A percentile compares a stretch with the other conserved stretches of the same genome.
phyloP scores from a whole-genome alignment of 2,113 vertebrate species.

The Puma concolor region DNA sequence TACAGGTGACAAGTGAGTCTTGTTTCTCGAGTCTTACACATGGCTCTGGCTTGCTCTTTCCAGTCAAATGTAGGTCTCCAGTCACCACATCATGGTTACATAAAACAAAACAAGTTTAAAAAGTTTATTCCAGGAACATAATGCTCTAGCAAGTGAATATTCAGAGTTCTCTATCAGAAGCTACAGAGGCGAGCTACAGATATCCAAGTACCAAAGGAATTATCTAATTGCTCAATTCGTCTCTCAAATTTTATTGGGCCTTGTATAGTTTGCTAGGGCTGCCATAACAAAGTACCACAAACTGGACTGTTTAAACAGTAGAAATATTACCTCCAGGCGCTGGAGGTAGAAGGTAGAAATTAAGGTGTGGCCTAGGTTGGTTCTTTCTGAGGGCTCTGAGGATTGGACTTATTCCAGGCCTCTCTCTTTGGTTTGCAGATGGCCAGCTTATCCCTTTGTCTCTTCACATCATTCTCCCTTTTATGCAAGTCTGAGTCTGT shows the following conservation, averaged over 20 bases:
- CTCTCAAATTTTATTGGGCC: neutral
- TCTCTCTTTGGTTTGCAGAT: neutral
- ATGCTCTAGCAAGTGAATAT: constrained; percentile 37
- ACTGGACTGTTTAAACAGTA: neutral
- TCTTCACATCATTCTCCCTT: neutral
- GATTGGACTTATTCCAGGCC: neutral
- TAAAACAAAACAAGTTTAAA: constrained; percentile 76
- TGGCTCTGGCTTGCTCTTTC: constrained; percentile 38
- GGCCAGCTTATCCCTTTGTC: neutral
- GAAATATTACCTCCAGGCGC: neutral
- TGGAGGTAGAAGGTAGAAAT: neutral
- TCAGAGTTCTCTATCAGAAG: constrained; percentile 19
- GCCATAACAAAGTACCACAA: neutral
- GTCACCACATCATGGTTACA: constrained; percentile 55
- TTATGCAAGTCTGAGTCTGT: neutral
- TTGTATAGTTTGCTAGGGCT: neutral
- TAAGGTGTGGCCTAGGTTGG: neutral
- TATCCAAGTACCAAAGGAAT: neutral
- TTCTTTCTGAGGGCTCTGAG: neutral
- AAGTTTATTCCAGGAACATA: constrained; percentile 76
- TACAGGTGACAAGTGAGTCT: constrained; percentile 76
- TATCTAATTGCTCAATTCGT: neutral
- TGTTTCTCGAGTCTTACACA: neutral
- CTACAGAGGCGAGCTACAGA: neutral
- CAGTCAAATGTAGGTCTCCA: constrained; percentile 64